Evolutionary conservation across 2,113 vertebrate genomes (phyloP).

Genomic region (Heloderma charlesbogerti): DNA sequence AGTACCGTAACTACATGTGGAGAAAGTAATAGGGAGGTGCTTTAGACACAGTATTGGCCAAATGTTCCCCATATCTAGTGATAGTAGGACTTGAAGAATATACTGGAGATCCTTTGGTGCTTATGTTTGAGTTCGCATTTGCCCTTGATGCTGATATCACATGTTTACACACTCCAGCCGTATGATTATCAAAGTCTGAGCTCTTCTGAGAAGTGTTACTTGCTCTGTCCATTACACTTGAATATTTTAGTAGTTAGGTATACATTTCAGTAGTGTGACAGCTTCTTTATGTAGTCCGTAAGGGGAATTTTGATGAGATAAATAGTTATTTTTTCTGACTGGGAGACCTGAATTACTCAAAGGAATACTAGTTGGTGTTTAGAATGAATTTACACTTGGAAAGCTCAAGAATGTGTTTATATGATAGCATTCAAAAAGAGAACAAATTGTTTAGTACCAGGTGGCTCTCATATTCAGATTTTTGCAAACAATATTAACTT

Average conservation of each 20-base stretch:
- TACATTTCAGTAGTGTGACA: neutral
- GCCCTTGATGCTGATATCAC: neutral
- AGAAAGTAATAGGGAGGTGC: constrained; percentile 54
- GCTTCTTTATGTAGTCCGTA: constrained; percentile 15
- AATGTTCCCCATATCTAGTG: neutral
- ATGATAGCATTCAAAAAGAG: neutral
- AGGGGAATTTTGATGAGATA: constrained; percentile 31
- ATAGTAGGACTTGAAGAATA: neutral
- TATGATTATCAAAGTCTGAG: neutral
- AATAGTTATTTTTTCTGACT: constrained; percentile 20
- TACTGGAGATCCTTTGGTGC: accelerated
- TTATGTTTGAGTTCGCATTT: neutral
- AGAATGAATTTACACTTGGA: neutral
- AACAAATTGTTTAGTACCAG: neutral
- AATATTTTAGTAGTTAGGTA: constrained; percentile 24
- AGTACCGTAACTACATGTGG: constrained; percentile 52
- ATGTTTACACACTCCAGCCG: neutral
- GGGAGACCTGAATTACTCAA: neutral
- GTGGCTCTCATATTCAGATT: neutral
- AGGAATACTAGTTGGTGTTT: neutral
- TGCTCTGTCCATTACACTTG: neutral
- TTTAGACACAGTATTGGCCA: neutral
- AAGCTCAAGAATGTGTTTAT: neutral
- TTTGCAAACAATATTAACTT: neutral
- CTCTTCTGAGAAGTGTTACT: constrained; percentile 13